Conservation (phyloP, 2,888 invertebrate species). For the Phorcus lineatus region DNA sequence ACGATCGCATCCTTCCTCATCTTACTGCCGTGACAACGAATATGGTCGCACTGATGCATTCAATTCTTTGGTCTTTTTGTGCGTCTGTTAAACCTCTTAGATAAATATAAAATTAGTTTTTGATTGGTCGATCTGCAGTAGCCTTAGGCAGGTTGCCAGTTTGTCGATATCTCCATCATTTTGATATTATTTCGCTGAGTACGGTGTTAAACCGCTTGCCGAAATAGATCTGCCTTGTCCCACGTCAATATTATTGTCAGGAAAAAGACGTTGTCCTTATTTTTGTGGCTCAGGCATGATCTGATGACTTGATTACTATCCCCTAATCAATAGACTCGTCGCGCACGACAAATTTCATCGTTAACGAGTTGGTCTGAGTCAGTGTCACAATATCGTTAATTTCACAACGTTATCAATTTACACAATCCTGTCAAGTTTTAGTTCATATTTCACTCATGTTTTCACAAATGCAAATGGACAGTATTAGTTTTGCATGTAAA, state of each 20-base stretch:
- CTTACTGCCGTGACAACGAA: constrained; percentile 2
- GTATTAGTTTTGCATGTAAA: no score
- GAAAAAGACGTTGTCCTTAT: constrained; percentile 20
- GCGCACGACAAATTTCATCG: constrained; percentile 1
- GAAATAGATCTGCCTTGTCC: constrained; percentile 22
- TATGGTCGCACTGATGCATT: constrained; percentile 6
- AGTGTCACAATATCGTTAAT: not conserved
- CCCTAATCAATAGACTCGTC: constrained; percentile 14
- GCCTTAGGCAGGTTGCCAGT: constrained; percentile 1
- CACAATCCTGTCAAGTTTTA: not conserved
- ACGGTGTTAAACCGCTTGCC: constrained; percentile 19
- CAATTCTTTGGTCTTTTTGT: constrained; percentile 11
- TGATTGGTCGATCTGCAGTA: constrained; percentile 12
- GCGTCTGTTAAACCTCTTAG: constrained; percentile 22
- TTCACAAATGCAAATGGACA: not conserved
- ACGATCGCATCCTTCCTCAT: not conserved
- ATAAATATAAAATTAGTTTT: constrained; percentile 24
- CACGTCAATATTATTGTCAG: constrained; percentile 24
- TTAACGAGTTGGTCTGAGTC: constrained; percentile 10
- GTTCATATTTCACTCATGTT: not conserved
- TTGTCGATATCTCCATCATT: constrained; percentile 20
- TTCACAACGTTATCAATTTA: not conserved
- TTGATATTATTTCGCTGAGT: constrained; percentile 22
- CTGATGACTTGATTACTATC: constrained; percentile 10
- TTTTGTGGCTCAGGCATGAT: constrained; percentile 16